Percentiles rank a stretch among this genome's conserved stretches.
These are phyloP conservation scores for Indri indri DNA, from an alignment of 2,113 vertebrate species.

Conservation along the genomic window DNA sequence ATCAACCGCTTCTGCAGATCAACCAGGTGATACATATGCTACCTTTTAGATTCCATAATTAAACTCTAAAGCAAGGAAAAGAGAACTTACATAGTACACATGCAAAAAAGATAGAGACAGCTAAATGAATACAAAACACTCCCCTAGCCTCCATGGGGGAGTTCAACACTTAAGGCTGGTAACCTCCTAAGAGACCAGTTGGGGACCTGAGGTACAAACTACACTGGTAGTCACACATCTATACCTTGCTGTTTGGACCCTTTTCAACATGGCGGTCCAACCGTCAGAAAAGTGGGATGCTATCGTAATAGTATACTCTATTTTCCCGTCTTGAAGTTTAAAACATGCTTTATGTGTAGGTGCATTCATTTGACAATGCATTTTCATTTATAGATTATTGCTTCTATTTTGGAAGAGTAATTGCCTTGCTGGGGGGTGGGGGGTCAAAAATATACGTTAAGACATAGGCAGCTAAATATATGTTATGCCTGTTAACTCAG, in stretches of 20 bases:
- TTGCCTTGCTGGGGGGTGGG: background rate
- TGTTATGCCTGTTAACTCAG: background rate
- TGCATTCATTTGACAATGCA: background rate
- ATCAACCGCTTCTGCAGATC: background rate
- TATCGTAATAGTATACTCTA: background rate
- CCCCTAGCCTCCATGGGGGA: background rate
- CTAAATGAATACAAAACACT: background rate
- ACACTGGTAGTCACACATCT: too few species aligned
- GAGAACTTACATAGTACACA: background rate
- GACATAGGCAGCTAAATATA: background rate
- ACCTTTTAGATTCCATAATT: background rate
- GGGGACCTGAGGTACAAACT: background rate
- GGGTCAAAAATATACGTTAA: background rate
- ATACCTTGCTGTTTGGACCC: background rate
- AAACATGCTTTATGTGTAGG: background rate
- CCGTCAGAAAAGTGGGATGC: background rate
- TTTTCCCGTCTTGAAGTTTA: background rate
- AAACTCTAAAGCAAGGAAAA: background rate
- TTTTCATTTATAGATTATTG: background rate
- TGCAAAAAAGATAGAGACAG: background rate
- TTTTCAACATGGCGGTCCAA: background rate
- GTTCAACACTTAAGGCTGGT: background rate
- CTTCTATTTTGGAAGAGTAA: background rate
- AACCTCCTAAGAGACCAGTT: background rate
- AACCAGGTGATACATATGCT: background rate